A percentile compares a stretch with the other conserved stretches of the same genome.
Evolutionary conservation across 2,113 vertebrate genomes (phyloP).

Genomic region (Agapornis roseicollis): DNA sequence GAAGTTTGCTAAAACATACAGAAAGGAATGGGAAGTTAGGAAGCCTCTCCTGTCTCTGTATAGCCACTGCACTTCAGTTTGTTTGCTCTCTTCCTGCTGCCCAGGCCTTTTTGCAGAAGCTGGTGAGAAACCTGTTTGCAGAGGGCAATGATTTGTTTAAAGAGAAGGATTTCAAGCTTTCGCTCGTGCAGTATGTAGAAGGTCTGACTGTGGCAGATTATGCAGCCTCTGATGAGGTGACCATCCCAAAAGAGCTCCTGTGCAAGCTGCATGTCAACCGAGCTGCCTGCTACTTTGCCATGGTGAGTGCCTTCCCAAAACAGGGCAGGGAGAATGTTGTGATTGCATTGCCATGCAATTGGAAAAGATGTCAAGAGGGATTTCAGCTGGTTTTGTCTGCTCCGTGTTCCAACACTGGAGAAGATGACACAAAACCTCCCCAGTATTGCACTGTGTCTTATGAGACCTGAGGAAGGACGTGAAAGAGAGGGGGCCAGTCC

Average conservation of each 20-base stretch:
- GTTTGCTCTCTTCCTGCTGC: not conserved
- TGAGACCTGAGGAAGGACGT: not conserved
- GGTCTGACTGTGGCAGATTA: constrained; percentile 87
- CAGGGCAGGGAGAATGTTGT: not conserved
- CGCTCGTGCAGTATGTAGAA: constrained; percentile 85
- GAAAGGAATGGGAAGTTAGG: not conserved
- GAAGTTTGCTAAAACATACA: not conserved
- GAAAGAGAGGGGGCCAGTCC: not conserved
- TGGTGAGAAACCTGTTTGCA: constrained; percentile 88
- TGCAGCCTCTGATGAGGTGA: constrained; percentile 79
- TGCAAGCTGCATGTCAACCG: constrained; percentile 90
- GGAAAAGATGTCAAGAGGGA: not conserved
- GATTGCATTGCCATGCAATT: not conserved
- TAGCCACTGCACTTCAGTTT: not conserved
- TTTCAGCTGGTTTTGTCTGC: not conserved
- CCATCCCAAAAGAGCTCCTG: constrained; percentile 80
- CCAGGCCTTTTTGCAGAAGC: constrained; percentile 86
- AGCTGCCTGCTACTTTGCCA: constrained; percentile 85
- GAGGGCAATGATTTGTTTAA: constrained; percentile 89
- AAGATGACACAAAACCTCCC: not conserved
- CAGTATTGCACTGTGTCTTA: not conserved
- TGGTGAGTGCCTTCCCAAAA: constrained; percentile 77
- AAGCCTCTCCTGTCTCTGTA: not conserved
- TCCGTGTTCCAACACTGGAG: not conserved
- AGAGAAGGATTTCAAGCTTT: constrained; percentile 80